phyloP scores from a whole-genome alignment of 1,140 invertebrate genomes.

The Calephelis virginiensis region DNA sequence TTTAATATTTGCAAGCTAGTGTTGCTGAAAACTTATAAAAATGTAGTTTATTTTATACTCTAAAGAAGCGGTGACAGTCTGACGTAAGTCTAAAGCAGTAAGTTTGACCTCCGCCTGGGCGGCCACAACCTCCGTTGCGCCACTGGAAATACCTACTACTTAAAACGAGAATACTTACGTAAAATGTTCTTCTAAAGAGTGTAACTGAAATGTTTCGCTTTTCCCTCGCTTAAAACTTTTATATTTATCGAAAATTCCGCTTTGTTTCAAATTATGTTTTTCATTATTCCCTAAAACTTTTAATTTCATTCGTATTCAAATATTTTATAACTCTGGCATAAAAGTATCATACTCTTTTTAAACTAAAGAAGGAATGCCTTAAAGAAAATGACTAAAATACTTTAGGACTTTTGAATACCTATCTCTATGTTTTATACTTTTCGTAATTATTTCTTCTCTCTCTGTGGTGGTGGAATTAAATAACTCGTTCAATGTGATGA shows the following conservation, averaged over 20 bases:
- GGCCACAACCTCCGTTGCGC: no score
- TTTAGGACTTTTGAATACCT: not conserved
- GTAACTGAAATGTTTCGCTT: constrained; percentile 36
- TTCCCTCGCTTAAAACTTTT: constrained; percentile 31
- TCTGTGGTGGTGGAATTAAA: no score
- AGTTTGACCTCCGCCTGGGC: no score
- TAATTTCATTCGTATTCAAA: constrained; percentile 23
- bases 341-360: constrained; percentile 19
- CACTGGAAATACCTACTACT: constrained; percentile 29
- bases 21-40: no score
- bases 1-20: no score
- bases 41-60: no score
- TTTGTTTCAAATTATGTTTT: constrained; percentile 31
- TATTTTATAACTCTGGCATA: constrained; percentile 12
- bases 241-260: constrained; percentile 33
- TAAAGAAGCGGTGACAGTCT: no score
- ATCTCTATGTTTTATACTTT: no score
- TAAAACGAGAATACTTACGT: constrained; percentile 31
- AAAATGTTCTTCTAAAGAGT: constrained; percentile 32
- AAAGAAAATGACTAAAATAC: not conserved
- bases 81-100: no score
- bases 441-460: no score
- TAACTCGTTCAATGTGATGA: no score
- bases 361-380: constrained; percentile 4
- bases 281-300: constrained; percentile 24